Evolutionary conservation across 1,140 invertebrate species (phyloP), one percentile per base, ranked within the genome.

Genomic region (Steinernema feltiae): DNA sequence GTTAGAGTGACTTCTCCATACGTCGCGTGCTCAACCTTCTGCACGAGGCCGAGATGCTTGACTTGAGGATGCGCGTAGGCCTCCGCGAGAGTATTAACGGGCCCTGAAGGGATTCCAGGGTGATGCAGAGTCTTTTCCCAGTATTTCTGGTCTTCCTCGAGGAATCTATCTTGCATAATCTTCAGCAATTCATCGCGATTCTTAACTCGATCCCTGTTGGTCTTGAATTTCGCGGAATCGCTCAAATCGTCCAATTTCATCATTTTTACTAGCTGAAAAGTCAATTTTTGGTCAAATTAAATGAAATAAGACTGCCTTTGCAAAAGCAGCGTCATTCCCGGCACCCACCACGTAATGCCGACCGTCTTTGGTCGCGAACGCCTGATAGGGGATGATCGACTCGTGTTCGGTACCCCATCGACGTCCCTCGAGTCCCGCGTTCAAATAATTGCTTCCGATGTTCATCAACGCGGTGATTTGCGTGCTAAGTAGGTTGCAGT

Each of bases 361-460:
- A 3, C 70, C 48, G 35, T 76, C 78, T 21, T 72, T 79, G n/a
- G 73, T 78, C 48, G 78, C 76, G 72, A 84, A 84, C n/a, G 88
- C 88, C 89, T 97, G 91, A 85, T 98, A 98, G 0, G 95, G 95
- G 0, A 98, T 95, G 80, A 98, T 92, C 85, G 93, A 96, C 71
- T 92, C 92, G 88, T 98, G 95, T 1, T 92, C 93, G 0, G 94
- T 97, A 1, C 96, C 95, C 90, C 92, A 92, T 71, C 92, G 88
- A 53, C 88, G 88, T 0, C 91, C 91, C 83, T 94, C 92, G 48
- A 84, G 73, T 1, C 91, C 91, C 76, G 90, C 91, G 88, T 97
- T 98, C 21, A 98, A 87, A 86, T 93, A 97, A 88, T 94, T 96
- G 0, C 91, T 92, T 0, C 90, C 94, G 70, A 97, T 89, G 87